Evolutionary conservation across 1,140 invertebrate genomes (phyloP).

Genomic region (Trissolcus basalis): DNA sequence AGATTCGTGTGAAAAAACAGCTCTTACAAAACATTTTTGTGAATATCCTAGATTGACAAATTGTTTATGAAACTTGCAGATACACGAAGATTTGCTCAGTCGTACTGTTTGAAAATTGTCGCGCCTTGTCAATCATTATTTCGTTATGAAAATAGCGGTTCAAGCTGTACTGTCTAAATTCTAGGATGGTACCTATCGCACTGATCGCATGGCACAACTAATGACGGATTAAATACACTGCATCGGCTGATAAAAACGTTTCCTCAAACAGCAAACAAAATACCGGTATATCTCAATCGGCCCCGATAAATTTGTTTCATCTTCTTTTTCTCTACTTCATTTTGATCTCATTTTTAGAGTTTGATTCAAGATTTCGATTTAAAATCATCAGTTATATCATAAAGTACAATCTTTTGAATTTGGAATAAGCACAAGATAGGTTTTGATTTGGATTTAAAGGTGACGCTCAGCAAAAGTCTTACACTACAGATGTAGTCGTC

Average conservation of each 20-base stretch:
- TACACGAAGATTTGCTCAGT: no score
- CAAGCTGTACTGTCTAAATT: neutral
- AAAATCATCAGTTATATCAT: no score
- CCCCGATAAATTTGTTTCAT: no score
- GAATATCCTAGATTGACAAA: neutral
- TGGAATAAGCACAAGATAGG: no score
- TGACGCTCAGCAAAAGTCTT: slow-evolving; percentile 16
- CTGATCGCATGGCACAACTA: slow-evolving; percentile 5
- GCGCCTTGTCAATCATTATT: neutral
- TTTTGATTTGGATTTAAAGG: neutral
- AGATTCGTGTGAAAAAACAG: no score
- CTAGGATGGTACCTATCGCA: neutral
- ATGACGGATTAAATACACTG: neutral
- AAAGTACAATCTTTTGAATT: no score
- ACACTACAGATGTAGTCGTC: slow-evolving; percentile 72
- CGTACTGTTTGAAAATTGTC: neutral
- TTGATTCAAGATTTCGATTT: no score
- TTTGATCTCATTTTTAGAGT: no score
- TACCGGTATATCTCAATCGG: neutral
- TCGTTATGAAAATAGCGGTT: neutral
- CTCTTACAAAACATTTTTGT: no score
- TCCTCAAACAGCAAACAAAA: slow-evolving; percentile 2
- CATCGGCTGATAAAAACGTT: slow-evolving; percentile 18
- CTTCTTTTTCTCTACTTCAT: no score
- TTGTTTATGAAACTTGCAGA: neutral